Conservation (phyloP, 2,888 invertebrate species). For the Synergus laeviventris region DNA sequence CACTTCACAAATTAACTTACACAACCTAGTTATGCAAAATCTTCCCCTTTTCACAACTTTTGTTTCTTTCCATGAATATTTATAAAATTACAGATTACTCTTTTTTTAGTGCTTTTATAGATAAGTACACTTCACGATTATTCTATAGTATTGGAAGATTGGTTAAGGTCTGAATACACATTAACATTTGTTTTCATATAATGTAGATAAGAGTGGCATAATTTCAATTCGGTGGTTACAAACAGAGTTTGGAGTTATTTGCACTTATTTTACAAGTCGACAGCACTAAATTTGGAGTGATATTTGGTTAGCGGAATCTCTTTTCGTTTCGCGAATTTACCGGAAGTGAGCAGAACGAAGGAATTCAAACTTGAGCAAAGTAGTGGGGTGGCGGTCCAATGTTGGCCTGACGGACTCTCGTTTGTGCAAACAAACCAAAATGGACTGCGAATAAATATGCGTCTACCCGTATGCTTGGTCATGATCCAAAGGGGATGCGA, state of each 20-base stretch:
- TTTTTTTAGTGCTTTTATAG: too few species aligned
- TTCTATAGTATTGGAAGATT: too few species aligned
- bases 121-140: too few species aligned
- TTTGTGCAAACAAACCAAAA: conserved; percentile 75
- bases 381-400: conserved; percentile 53
- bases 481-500: conserved; percentile 69
- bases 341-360: conserved; percentile 59
- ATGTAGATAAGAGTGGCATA: conserved; percentile 7
- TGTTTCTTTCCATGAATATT: not conserved
- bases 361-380: conserved; percentile 65
- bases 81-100: too few species aligned
- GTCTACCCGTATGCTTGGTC: conserved; percentile 75
- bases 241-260: conserved; percentile 29
- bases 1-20: not conserved
- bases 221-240: conserved; percentile 25
- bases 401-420: conserved; percentile 68
- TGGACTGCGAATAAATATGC: conserved; percentile 76
- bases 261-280: conserved; percentile 40
- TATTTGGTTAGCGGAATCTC: conserved; percentile 40
- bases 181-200: not conserved
- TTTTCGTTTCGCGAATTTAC: conserved; percentile 41
- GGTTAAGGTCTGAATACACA: not conserved
- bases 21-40: not conserved
- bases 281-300: conserved; percentile 37
- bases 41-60: not conserved